A percentile compares a stretch with the other conserved stretches of the same genome.
Conservation (phyloP, 2,113 vertebrate species). For the Rhinoptilus africanus region DNA sequence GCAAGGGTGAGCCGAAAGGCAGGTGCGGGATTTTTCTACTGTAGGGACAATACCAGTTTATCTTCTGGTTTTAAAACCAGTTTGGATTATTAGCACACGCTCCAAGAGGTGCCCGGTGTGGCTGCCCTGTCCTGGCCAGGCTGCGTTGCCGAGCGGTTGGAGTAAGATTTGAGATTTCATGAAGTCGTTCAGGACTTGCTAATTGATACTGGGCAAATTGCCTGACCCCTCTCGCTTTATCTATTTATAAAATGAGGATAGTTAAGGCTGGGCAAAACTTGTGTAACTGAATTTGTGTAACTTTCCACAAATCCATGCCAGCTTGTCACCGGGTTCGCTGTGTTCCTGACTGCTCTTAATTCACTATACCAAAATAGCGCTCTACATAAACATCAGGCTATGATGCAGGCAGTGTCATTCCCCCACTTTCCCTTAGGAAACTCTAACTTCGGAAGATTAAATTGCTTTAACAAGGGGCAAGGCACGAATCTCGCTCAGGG, state of each 20-base stretch:
- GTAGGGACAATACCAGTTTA: rapidly evolving
- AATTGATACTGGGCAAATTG: slow-evolving; percentile 57
- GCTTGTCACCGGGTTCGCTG: slow-evolving; percentile 43
- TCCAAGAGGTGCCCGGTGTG: rapidly evolving
- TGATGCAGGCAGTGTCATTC: background rate
- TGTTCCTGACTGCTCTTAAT: slow-evolving; percentile 65
- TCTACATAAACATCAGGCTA: background rate
- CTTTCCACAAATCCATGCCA: slow-evolving; percentile 66
- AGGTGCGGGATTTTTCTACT: background rate
- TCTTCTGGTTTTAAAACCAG: background rate
- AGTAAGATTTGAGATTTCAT: slow-evolving; percentile 17
- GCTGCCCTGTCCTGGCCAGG: background rate
- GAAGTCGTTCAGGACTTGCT: slow-evolving; percentile 21
- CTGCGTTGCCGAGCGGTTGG: background rate
- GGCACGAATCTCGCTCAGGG: background rate
- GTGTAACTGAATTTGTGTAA: slow-evolving; percentile 68
- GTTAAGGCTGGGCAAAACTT: slow-evolving; percentile 54
- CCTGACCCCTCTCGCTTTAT: slow-evolving; percentile 28
- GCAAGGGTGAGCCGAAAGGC: background rate
- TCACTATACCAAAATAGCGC: slow-evolving; percentile 40
- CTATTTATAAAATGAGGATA: slow-evolving; percentile 62
- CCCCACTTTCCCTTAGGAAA: slow-evolving; percentile 9
- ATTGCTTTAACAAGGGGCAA: background rate
- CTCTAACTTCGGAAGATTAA: background rate
- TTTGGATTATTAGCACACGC: rapidly evolving